Evolutionary conservation across 1,140 invertebrate genomes (phyloP).

Genomic region (Ericerus pela): DNA sequence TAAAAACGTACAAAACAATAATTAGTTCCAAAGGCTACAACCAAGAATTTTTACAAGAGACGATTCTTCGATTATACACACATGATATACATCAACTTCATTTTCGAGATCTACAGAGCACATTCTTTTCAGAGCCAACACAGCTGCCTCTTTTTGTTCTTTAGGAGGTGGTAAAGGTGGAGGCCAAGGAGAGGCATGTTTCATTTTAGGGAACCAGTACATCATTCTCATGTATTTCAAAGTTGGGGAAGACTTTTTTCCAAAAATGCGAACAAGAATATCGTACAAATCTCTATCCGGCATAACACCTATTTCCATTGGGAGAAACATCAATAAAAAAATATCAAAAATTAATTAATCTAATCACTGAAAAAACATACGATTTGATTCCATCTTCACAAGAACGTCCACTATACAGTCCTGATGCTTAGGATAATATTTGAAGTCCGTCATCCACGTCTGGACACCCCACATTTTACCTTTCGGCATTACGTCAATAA

Average conservation of each 20-base stretch:
- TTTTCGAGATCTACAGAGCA: constrained; percentile 66
- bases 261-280: constrained; percentile 72
- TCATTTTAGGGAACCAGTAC: constrained; percentile 98
- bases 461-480: constrained; percentile 71
- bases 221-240: constrained; percentile 80
- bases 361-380: constrained; percentile 32
- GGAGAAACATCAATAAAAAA: constrained; percentile 18
- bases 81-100: constrained; percentile 51
- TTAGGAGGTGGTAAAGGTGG: constrained; percentile 57
- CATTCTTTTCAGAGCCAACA: constrained; percentile 72
- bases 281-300: constrained; percentile 76
- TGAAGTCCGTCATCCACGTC: constrained; percentile 67
- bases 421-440: constrained; percentile 90
- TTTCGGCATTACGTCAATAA: constrained; percentile 86
- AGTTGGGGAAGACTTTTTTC: constrained; percentile 54
- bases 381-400: constrained; percentile 79
- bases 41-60: constrained; percentile 14
- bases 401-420: constrained; percentile 73
- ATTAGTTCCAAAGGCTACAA: neutral
- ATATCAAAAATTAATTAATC: neutral
- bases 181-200: constrained; percentile 76
- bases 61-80: too few species aligned
- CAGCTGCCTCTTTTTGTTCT: constrained; percentile 65
- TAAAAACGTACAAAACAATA: neutral
- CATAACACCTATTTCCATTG: constrained; percentile 74